Evolutionary conservation across 2,888 invertebrate species (phyloP), one percentile per base, ranked within the genome.

Genomic region (Drosophila longiperda): DNA sequence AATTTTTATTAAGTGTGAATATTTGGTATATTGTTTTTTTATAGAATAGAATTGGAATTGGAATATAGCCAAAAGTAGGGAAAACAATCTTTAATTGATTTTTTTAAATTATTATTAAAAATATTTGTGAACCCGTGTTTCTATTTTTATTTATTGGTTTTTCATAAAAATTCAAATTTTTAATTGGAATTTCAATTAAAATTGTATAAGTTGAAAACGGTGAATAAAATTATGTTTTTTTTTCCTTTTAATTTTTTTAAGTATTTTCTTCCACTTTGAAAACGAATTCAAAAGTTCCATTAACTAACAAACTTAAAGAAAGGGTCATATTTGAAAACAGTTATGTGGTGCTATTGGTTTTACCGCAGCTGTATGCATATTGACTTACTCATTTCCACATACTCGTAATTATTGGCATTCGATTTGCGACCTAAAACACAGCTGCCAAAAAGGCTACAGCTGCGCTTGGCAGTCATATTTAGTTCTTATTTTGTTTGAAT

Each of bases 301-400:
- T 20, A 42, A 20, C 42, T 42, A 11, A 11, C 1, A n/a, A n/a
- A 1, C 9, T 40, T 9, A 4, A n/a, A 9, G 4, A 0, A n/a
- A 38, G 7, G 3, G 7, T 0, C 15, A 17, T 1, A 0, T n/a
- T n/a, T 4, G 5, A 9, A 6, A 40, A 40, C 9, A n/a, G 4
- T 40, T 1, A 20, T 12, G 45, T 45, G 20, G 23, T 45, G 20
- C 3, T 45, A 45, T 8, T 45, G 23, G 7, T 23, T 45, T 23
- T 23, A 8, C 1, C 45, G 23, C 45, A 15, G 23, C 45, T 45
- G 23, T 23, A 23, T 40, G 2, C 9, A n/a, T 15, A 23, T 45
- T 48, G 59, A 89, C 87, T 90, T 80, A 88, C 88, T 84, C 83
- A 88, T 90, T 49, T 90, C 80, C 77, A 89, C 87, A 61, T 89